phyloP scores from a whole-genome alignment of 2,888 invertebrate species.

The Pheosia tremula region DNA sequence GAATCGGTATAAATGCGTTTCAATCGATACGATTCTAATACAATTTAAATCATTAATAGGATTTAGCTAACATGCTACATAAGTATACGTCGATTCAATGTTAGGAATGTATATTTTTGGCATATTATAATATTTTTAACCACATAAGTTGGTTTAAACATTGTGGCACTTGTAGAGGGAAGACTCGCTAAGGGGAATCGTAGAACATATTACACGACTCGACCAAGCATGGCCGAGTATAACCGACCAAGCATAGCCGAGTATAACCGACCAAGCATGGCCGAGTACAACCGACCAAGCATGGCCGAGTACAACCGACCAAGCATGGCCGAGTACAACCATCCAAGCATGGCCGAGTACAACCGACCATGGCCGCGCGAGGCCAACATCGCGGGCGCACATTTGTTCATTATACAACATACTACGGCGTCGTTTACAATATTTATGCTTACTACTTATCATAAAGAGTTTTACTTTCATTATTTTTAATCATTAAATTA shows the following conservation, averaged over 20 bases:
- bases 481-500: conserved; percentile 46
- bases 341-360: background rate
- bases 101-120: conserved; percentile 4
- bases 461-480: conserved; percentile 45
- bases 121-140: background rate
- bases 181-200: background rate
- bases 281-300: background rate
- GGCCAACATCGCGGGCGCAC: conserved; percentile 28
- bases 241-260: too few relatives aligned
- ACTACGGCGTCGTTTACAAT: conserved; percentile 61
- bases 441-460: conserved; percentile 76
- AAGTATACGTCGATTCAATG: background rate
- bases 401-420: conserved; percentile 47
- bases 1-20: background rate
- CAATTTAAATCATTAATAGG: background rate
- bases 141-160: background rate
- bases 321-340: too few relatives aligned
- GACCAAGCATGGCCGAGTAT: background rate
- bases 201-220: background rate
- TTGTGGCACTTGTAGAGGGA: conserved; percentile 3
- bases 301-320: background rate
- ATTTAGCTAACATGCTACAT: background rate
- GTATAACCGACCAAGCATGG: too few relatives aligned
- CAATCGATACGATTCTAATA: background rate
- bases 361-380: conserved; percentile 14